phyloP scores from a whole-genome alignment of 2,888 invertebrate species.

The Thalpophila matura region DNA sequence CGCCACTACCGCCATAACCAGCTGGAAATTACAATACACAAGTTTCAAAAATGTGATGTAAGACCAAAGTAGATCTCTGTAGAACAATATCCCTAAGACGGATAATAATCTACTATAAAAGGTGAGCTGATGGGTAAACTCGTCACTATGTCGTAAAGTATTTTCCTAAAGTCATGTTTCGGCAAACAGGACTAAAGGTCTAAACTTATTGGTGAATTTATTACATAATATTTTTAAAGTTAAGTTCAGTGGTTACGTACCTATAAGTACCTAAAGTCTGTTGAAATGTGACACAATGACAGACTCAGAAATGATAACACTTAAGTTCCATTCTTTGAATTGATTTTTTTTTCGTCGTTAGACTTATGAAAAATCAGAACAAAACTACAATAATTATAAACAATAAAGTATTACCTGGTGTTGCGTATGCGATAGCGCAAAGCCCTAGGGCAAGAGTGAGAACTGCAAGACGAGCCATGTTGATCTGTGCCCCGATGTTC shows the following conservation, averaged over 20 bases:
- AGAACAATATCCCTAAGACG: too few species aligned
- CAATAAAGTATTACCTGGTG: slow-evolving; percentile 77
- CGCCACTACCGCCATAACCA: slow-evolving; percentile 52
- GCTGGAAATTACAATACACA: slow-evolving; percentile 32
- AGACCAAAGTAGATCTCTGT: background rate
- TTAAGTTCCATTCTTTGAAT: background rate
- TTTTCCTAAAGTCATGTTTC: background rate
- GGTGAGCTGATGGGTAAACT: background rate
- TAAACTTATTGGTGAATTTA: too few species aligned
- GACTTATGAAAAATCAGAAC: background rate
- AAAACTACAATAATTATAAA: slow-evolving; percentile 13
- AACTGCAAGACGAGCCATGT: slow-evolving; percentile 81
- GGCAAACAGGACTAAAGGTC: background rate
- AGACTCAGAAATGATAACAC: too few species aligned
- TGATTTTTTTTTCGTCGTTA: background rate
- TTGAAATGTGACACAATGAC: too few species aligned
- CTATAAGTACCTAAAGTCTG: too few species aligned
- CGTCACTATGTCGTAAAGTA: background rate
- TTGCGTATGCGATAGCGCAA: slow-evolving; percentile 76
- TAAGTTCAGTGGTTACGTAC: too few species aligned
- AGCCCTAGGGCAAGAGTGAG: slow-evolving; percentile 79
- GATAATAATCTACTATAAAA: too few species aligned
- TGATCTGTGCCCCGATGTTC: slow-evolving; percentile 67
- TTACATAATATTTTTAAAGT: too few species aligned
- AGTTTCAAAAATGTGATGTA: background rate